Conservation (phyloP, 2,888 invertebrate species). For the Caenorhabditis sp. region DNA sequence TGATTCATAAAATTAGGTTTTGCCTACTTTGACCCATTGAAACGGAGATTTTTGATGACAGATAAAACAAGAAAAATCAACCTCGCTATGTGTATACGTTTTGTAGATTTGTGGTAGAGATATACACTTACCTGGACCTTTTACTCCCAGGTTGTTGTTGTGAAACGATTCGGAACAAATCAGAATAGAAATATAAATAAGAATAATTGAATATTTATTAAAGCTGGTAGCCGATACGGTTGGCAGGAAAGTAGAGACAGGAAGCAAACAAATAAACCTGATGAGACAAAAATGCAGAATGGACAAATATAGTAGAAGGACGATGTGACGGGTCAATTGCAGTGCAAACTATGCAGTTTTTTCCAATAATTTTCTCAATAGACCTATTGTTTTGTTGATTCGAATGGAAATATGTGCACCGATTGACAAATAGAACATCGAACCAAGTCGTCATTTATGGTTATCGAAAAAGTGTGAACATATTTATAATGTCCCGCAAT, state of each 20-base stretch:
- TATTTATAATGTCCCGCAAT: too few species aligned
- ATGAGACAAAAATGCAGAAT: slow-evolving; percentile 1
- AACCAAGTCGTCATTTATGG: too few species aligned
- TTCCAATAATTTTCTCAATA: background rate
- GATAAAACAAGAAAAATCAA: background rate
- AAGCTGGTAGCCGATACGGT: background rate
- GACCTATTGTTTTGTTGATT: too few species aligned
- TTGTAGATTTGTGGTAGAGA: background rate
- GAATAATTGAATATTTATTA: background rate
- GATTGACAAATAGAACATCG: too few species aligned
- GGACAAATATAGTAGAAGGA: slow-evolving; percentile 1
- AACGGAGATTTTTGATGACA: background rate
- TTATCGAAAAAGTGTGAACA: too few species aligned
- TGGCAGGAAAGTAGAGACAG: background rate
- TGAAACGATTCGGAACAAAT: background rate
- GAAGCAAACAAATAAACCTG: slow-evolving; percentile 1
- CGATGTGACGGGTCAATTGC: slow-evolving; percentile 5
- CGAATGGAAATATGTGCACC: too few species aligned
- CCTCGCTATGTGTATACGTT: too few species aligned
- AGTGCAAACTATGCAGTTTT: background rate
- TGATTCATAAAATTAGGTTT: background rate
- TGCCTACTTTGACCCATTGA: background rate
- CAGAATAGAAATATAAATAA: background rate
- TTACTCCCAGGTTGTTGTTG: background rate
- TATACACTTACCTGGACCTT: background rate